Evolutionary conservation across 2,797 vertebrate species (phyloP).

Genomic region (Sternarchorhynchus goeldii): DNA sequence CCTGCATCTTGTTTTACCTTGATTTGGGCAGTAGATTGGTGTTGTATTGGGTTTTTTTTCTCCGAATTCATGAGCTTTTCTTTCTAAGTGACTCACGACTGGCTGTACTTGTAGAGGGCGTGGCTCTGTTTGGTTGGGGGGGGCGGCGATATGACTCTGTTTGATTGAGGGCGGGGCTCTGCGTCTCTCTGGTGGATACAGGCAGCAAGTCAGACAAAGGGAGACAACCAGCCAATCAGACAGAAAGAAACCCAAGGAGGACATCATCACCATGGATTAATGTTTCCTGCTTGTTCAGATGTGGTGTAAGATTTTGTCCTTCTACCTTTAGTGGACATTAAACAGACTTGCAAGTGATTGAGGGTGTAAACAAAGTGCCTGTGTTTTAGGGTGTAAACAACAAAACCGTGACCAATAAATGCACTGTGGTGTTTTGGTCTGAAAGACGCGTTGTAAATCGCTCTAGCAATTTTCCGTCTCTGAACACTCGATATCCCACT

Average conservation of each 20-base stretch:
- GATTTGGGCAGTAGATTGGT: not conserved
- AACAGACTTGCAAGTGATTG: not conserved
- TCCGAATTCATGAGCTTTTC: conserved; percentile 14
- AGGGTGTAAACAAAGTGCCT: conserved; percentile 27
- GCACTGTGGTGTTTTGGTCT: conserved; percentile 40
- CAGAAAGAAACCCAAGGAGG: conserved; percentile 29
- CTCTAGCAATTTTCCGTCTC: conserved; percentile 28
- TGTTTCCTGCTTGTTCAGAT: conserved; percentile 24
- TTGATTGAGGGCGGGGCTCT: too few species aligned
- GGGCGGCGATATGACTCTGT: too few species aligned
- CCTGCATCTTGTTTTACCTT: conserved; percentile 16
- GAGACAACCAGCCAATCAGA: conserved; percentile 24
- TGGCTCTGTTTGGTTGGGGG: too few species aligned
- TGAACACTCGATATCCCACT: conserved; percentile 9
- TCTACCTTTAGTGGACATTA: not conserved
- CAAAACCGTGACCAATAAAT: conserved; percentile 36
- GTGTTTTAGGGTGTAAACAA: conserved; percentile 34
- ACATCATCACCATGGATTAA: conserved; percentile 33
- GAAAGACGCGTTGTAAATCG: conserved; percentile 46
- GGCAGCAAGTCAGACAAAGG: not conserved
- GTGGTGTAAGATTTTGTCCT: not conserved
- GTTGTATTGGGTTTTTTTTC: conserved; percentile 12
- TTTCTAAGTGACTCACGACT: conserved; percentile 17
- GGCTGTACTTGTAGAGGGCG: not conserved
- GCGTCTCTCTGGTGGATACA: too few species aligned